These are phyloP conservation scores for Drosophila paranaensis DNA, from an alignment of 2,888 invertebrate genomes.

Conservation along the genomic window DNA sequence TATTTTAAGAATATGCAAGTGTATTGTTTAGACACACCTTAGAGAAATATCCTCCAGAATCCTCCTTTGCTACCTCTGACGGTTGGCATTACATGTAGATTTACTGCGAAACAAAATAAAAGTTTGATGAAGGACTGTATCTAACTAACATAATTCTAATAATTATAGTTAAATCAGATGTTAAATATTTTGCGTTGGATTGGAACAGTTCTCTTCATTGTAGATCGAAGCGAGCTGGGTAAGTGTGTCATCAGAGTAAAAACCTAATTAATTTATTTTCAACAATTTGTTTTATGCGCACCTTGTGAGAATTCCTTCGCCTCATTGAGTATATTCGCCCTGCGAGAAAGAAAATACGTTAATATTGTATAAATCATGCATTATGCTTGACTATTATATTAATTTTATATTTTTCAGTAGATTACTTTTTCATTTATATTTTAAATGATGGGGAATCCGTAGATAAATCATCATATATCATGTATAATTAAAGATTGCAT, in stretches of 20 bases:
- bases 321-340: background rate
- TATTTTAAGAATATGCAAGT: background rate
- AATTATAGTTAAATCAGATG: slow-evolving; percentile 16
- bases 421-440: slow-evolving; percentile 21
- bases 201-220: slow-evolving; percentile 75
- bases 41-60: background rate
- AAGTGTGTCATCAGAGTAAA: slow-evolving; percentile 53
- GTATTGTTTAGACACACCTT: background rate
- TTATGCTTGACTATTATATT: background rate
- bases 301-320: background rate
- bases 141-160: too few relatives aligned
- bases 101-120: too few relatives aligned
- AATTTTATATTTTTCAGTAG: slow-evolving; percentile 9
- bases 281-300: background rate
- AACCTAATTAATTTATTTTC: background rate
- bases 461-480: slow-evolving; percentile 21
- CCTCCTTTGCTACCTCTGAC: too few relatives aligned
- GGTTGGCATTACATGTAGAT: too few relatives aligned
- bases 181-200: slow-evolving; percentile 44
- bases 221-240: slow-evolving; percentile 78
- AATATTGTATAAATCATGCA: background rate
- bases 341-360: background rate
- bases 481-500: background rate
- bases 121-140: too few relatives aligned
- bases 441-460: slow-evolving; percentile 42